Evolutionary conservation across 2,797 vertebrate genomes (phyloP).

Genomic region (Acrossocheilus wenchowensis): DNA sequence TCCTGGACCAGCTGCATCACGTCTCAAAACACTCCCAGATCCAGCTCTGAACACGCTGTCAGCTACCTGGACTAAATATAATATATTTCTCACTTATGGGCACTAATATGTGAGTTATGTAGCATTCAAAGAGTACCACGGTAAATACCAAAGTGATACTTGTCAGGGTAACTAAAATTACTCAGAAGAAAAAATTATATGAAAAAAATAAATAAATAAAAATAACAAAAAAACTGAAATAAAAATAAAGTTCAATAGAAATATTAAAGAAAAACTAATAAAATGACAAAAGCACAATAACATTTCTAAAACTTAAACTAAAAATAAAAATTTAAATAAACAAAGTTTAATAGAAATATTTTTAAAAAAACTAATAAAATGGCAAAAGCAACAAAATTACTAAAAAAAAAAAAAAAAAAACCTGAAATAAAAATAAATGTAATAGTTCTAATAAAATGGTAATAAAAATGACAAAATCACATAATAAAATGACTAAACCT

Average conservation of each 20-base stretch:
- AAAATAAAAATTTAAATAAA: neutral
- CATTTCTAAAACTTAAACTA: neutral
- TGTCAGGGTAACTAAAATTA: neutral
- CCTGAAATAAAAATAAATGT: neutral
- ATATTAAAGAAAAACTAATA: neutral
- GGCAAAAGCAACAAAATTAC: too few relatives aligned
- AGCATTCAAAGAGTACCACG: neutral
- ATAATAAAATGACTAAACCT: too few relatives aligned
- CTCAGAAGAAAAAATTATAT: neutral
- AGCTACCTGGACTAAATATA: neutral
- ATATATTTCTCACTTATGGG: neutral
- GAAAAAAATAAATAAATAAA: too few relatives aligned
- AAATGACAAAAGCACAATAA: neutral
- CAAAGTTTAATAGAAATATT: neutral
- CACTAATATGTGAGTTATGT: neutral
- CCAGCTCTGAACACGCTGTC: conserved; percentile 24
- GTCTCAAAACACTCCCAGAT: neutral
- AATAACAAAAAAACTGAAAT: neutral
- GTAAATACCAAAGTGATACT: neutral
- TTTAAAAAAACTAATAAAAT: too few relatives aligned
- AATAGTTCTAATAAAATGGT: neutral
- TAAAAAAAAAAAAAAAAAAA: neutral
- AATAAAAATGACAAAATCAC: neutral
- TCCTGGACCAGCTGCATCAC: conserved; percentile 16
- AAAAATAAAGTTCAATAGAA: neutral